Evolutionary conservation across 2,113 vertebrate species (phyloP), one percentile per base, ranked within the genome.

Genomic region (Grus americana): DNA sequence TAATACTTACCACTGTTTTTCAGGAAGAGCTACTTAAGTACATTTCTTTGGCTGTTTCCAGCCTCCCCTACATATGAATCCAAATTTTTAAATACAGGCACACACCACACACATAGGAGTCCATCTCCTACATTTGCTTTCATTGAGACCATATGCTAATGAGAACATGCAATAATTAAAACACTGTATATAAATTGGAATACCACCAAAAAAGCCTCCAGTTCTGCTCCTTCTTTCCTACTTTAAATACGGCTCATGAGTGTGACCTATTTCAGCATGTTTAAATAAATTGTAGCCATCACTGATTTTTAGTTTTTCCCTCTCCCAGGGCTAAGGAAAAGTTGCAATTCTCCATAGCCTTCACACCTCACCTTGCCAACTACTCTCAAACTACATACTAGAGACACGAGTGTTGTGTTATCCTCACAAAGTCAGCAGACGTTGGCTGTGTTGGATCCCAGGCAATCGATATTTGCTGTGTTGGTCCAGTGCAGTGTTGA

Each of bases 81-180:
- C 15, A 1, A 91, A 95, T 92, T 95, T 96, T 93, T 47, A 83
- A 88, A 92, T 82, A 36, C 38, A 70, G 38, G 20, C 66, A 13
- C 70, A 61, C 23, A 79, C 27, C 27, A 89, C 46, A 72, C 54
- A 79, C 86, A 93, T 16, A 85, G 54, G n/a, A 91, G 49, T 89
- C 76, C 46, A 66, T 75, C 86, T 79, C 58, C n/a, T 92, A 52
- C 38, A 3, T 93, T 93, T 62, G 24, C 38, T 95, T 95, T 86
- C 52, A 54, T 73, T 95, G 50, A 87, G 73, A 82, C 73, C 62
- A 59, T 92, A 85, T 72, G 86, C 80, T 92, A 82, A 96, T 87
- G 34, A 87, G 78, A 87, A 72, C n/a, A 79, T 84, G 36, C 17
- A 66, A 82, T 95, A 96, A 85, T 87, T 91, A 95, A 94, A 87